A percentile compares a stretch with the other conserved stretches of the same genome.
phyloP scores from a whole-genome alignment of 2,888 invertebrate genomes.

The Allacma fusca region DNA sequence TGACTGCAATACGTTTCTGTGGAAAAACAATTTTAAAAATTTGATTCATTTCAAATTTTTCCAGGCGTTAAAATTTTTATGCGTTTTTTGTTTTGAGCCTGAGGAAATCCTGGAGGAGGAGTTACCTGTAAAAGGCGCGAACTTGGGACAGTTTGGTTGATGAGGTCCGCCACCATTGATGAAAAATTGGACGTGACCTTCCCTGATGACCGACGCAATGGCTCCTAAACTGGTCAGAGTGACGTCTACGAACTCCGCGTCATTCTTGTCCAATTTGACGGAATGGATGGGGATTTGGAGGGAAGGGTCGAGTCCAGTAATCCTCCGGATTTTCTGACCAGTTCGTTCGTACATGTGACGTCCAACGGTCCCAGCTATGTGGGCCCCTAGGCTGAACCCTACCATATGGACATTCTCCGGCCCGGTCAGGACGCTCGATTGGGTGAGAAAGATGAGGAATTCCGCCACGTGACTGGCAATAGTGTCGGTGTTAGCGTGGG shows the following conservation, averaged over 20 bases:
- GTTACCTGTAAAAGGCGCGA: constrained; percentile 21
- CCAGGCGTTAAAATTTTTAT: background rate
- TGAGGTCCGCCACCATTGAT: constrained; percentile 41
- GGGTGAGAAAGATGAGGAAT: constrained; percentile 40
- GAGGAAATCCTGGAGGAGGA: too few relatives aligned
- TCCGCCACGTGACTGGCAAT: constrained; percentile 29
- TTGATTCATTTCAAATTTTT: too few relatives aligned
- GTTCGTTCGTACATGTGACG: constrained; percentile 17
- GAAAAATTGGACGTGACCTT: constrained; percentile 44
- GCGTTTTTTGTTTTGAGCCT: too few relatives aligned
- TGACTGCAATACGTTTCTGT: constrained; percentile 19
- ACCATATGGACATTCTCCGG: constrained; percentile 39
- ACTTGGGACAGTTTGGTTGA: constrained; percentile 40
- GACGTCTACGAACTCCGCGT: constrained; percentile 41
- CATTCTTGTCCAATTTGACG: constrained; percentile 17
- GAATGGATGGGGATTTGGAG: constrained; percentile 19
- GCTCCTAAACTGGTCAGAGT: constrained; percentile 32
- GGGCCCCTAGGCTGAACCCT: constrained; percentile 37
- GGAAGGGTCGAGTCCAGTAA: constrained; percentile 37
- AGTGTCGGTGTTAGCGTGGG: constrained; percentile 22
- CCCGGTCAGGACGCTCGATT: constrained; percentile 9
- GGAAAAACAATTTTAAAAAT: too few relatives aligned
- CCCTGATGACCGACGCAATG: constrained; percentile 17
- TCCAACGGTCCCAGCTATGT: constrained; percentile 24
- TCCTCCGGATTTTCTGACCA: constrained; percentile 28